Conservation (phyloP, 2,888 invertebrate genomes). For the Drepana falcataria region DNA sequence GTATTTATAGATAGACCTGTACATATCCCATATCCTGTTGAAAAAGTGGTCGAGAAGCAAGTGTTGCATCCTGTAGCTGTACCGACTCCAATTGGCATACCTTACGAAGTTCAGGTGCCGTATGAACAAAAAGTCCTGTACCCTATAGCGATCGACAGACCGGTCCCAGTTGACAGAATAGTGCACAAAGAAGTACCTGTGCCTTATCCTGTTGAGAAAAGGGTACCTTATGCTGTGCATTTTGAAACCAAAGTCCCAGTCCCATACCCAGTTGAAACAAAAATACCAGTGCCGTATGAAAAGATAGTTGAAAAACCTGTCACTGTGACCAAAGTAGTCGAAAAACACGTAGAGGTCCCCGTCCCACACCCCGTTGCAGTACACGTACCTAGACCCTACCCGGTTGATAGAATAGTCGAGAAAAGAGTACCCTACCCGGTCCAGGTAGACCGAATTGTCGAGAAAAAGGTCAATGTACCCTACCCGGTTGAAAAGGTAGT, state of each 20-base stretch:
- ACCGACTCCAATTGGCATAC: conserved; percentile 65
- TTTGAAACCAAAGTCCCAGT: conserved; percentile 68
- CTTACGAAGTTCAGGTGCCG: conserved; percentile 49
- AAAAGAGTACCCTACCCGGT: conserved; percentile 68
- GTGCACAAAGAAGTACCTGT: conserved; percentile 67
- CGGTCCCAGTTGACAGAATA: conserved; percentile 48
- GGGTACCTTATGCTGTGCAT: conserved; percentile 63
- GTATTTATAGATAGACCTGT: conserved; percentile 74
- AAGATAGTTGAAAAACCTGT: conserved; percentile 78
- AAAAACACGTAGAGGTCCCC: conserved; percentile 63
- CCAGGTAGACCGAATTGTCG: conserved; percentile 63
- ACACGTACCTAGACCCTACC: conserved; percentile 61
- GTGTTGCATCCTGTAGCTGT: conserved; percentile 56
- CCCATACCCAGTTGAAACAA: conserved; percentile 67
- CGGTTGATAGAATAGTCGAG: conserved; percentile 75
- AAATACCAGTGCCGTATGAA: conserved; percentile 61
- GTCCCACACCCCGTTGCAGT: conserved; percentile 60
- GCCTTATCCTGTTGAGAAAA: conserved; percentile 74
- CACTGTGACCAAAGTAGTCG: conserved; percentile 64
- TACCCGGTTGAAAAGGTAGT: conserved; percentile 70
- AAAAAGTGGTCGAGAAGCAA: conserved; percentile 75
- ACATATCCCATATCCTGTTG: conserved; percentile 69
- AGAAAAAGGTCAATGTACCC: conserved; percentile 67
- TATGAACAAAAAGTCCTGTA: conserved; percentile 57
- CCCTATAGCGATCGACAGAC: conserved; percentile 63